Percentiles rank a stretch among this genome's conserved stretches.
These are phyloP conservation scores for Xenops minutus DNA, from an alignment of 2,797 vertebrate species.

Conservation along the genomic window DNA sequence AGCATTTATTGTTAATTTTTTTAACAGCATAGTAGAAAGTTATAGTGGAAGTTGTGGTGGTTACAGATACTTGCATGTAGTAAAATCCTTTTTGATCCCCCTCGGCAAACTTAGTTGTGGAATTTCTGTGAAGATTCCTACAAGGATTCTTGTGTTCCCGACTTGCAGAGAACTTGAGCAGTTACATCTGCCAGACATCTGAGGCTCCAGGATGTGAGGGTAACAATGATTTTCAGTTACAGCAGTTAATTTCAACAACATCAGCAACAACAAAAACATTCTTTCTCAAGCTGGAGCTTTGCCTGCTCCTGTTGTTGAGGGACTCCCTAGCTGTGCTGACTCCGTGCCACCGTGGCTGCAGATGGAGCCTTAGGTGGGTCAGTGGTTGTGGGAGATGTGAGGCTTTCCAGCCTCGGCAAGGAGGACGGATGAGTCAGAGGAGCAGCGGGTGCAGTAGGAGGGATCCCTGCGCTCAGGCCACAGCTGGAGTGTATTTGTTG, in stretches of 20 bases:
- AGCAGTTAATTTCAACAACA: not conserved
- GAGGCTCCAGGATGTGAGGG: constrained; percentile 20
- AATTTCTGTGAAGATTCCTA: constrained; percentile 44
- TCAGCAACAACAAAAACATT: not conserved
- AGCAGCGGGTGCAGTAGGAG: not conserved
- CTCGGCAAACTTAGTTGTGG: not conserved
- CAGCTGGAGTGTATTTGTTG: not conserved
- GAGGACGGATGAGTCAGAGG: not conserved
- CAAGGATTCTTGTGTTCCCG: constrained; percentile 41
- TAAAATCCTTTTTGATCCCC: constrained; percentile 33
- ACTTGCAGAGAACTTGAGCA: not conserved
- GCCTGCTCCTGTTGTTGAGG: not conserved
- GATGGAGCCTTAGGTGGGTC: constrained; percentile 34
- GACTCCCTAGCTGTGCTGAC: not conserved
- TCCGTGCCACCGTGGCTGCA: not conserved
- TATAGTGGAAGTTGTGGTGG: not conserved
- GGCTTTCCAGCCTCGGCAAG: not conserved
- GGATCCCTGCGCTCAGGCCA: not conserved
- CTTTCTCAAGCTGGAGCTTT: not conserved
- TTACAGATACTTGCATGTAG: not conserved
- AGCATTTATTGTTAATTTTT: not conserved
- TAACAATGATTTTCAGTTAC: constrained; percentile 6
- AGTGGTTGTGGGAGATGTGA: not conserved
- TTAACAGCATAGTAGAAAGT: not conserved
- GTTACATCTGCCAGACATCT: constrained; percentile 56